Percentiles rank a stretch among this genome's conserved stretches.
Conservation (phyloP, 2,797 vertebrate genomes). For the Garrulus glandarius region DNA sequence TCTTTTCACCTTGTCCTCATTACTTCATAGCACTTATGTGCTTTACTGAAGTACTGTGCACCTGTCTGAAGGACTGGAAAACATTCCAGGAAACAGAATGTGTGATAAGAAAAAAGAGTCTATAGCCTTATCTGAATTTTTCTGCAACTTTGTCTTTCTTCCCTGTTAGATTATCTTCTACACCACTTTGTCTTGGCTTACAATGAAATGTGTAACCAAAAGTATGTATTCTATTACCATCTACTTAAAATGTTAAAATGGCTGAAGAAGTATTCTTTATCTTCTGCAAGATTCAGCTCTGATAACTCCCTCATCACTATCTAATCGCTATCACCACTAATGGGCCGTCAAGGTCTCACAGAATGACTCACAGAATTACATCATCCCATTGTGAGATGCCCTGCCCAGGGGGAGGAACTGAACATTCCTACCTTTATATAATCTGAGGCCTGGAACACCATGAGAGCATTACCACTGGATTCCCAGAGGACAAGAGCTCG, state of each 20-base stretch:
- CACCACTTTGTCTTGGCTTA: background rate
- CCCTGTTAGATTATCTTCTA: background rate
- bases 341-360: too few species aligned
- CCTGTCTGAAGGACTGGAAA: background rate
- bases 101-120: background rate
- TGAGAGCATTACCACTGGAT: too few species aligned
- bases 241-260: background rate
- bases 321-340: accelerated
- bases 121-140: background rate
- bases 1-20: background rate
- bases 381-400: too few species aligned
- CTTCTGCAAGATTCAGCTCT: background rate
- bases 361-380: too few species aligned
- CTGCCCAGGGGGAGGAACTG: too few species aligned
- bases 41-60: background rate
- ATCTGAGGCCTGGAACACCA: too few species aligned
- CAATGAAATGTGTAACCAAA: background rate
- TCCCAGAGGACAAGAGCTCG: too few species aligned
- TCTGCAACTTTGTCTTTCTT: background rate
- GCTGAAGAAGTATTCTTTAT: background rate
- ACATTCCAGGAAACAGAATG: background rate
- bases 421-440: too few species aligned
- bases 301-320: background rate
- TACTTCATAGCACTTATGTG: background rate
- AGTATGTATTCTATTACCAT: too few species aligned